A percentile compares a stretch with the other conserved stretches of the same genome.
phyloP scores from a whole-genome alignment of 2,888 invertebrate species.

The Chrysolina oricalcia region DNA sequence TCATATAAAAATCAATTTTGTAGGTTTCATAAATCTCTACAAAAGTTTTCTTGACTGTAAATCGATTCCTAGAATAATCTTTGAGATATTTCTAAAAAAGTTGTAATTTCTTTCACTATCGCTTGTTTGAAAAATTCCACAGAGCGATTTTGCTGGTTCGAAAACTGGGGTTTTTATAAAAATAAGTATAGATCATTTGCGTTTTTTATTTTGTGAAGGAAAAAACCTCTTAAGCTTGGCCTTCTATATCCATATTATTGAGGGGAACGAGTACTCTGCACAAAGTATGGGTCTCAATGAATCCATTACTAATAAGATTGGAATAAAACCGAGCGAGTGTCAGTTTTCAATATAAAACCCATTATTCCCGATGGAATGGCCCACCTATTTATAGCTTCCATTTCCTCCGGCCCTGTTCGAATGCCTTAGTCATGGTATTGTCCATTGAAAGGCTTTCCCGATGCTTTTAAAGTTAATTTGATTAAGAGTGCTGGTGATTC shows the following conservation, averaged over 20 bases:
- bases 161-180: no score
- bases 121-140: no score
- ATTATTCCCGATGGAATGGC: slow-evolving; percentile 5
- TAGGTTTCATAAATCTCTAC: no score
- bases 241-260: not conserved
- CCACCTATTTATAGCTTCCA: slow-evolving; percentile 15
- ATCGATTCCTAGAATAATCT: no score
- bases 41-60: no score
- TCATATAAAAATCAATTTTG: no score
- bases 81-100: no score
- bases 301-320: not conserved
- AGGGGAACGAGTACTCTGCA: not conserved
- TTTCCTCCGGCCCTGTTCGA: slow-evolving; percentile 40
- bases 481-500: slow-evolving; percentile 66
- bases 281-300: not conserved
- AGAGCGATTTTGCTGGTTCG: no score
- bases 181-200: no score
- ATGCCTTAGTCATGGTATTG: slow-evolving; percentile 60
- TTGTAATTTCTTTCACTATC: no score
- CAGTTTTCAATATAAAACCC: not conserved
- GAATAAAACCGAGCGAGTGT: not conserved
- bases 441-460: slow-evolving; percentile 65
- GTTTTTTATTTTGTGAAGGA: no score
- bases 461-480: slow-evolving; percentile 67
- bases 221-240: no score